Evolutionary conservation across 2,113 vertebrate genomes (phyloP).

Genomic region (Nettapus auritus): DNA sequence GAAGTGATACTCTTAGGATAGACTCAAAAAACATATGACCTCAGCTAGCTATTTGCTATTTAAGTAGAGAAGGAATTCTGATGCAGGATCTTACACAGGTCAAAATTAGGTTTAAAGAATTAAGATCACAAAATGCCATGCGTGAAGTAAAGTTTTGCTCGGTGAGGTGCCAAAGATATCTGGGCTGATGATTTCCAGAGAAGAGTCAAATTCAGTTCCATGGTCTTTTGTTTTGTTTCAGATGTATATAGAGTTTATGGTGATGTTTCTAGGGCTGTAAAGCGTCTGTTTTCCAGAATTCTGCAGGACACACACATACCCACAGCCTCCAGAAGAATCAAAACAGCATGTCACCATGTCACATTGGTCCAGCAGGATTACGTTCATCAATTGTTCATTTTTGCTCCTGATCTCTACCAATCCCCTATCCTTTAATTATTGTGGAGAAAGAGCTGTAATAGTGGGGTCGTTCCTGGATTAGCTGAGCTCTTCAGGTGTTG

Average conservation of each 20-base stretch:
- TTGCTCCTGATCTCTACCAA: background rate
- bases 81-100: background rate
- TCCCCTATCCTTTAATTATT: background rate
- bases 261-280: background rate
- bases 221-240: background rate
- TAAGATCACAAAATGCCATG: background rate
- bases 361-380: background rate
- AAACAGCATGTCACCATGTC: background rate
- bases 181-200: slow-evolving; percentile 29
- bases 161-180: background rate
- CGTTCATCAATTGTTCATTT: background rate
- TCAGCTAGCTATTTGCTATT: slow-evolving; percentile 2
- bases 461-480: background rate
- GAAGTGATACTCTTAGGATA: background rate
- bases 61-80: slow-evolving; percentile 11
- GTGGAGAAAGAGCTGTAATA: background rate
- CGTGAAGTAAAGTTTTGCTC: slow-evolving; percentile 22
- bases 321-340: background rate
- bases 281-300: background rate
- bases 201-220: slow-evolving; percentile 40
- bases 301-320: background rate
- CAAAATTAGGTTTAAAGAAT: slow-evolving; percentile 33
- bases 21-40: slow-evolving; percentile 18
- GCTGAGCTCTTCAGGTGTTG: slow-evolving; percentile 6
- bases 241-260: background rate